phyloP scores from a whole-genome alignment of 2,888 invertebrate species.

The Sphaerophoria rueppellii region DNA sequence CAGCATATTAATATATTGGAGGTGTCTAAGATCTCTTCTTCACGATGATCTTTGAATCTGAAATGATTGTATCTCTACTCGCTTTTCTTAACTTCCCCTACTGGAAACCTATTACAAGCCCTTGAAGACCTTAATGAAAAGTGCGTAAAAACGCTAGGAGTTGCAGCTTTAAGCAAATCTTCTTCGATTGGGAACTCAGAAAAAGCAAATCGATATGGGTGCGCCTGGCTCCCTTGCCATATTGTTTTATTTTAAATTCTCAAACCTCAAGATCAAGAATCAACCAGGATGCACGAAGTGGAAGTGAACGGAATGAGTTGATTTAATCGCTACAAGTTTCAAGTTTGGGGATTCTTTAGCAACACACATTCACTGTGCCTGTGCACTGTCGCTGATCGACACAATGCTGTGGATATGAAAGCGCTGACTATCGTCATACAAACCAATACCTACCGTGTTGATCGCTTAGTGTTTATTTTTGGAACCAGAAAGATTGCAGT shows the following conservation, averaged over 20 bases:
- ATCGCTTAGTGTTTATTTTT: constrained; percentile 53
- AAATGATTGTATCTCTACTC: too few species aligned
- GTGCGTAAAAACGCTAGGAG: constrained; percentile 34
- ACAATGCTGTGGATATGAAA: neutral
- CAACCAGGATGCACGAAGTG: neutral
- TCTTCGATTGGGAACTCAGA: constrained; percentile 46
- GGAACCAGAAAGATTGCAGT: constrained; percentile 54
- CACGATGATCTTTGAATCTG: too few species aligned
- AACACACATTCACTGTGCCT: too few species aligned
- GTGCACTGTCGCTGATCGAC: neutral
- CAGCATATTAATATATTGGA: too few species aligned
- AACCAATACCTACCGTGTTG: neutral
- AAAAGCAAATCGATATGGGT: constrained; percentile 32
- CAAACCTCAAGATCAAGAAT: too few species aligned
- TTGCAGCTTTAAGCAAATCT: neutral
- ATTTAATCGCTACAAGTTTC: too few species aligned
- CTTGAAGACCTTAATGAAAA: neutral
- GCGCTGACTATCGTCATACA: neutral
- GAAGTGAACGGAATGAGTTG: neutral
- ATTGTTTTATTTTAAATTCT: constrained; percentile 42
- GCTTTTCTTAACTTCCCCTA: too few species aligned
- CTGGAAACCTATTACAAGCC: too few species aligned
- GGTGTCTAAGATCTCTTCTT: too few species aligned
- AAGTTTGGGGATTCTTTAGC: neutral
- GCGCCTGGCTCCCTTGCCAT: neutral